A percentile compares a stretch with the other conserved stretches of the same genome.
These are phyloP conservation scores for Festucalex cinctus DNA, from an alignment of 2,113 vertebrate genomes.

Conservation along the genomic window DNA sequence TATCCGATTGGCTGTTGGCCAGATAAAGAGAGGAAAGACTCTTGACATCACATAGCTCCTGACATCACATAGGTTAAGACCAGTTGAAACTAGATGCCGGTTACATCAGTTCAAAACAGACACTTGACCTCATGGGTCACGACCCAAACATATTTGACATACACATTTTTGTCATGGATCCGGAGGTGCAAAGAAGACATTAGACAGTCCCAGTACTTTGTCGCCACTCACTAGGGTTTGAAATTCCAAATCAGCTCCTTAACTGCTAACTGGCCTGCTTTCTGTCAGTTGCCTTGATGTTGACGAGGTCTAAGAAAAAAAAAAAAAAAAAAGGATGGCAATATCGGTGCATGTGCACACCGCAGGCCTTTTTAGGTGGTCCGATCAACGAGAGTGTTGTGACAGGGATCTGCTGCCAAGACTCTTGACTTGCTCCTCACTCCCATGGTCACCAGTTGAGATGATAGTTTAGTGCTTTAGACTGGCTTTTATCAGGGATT, in stretches of 20 bases:
- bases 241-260: constrained; percentile 65
- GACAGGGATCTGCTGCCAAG: constrained; percentile 45
- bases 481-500: constrained; percentile 49
- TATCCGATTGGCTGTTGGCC: no score
- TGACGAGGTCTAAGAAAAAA: constrained; percentile 68
- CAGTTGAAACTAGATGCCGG: no score
- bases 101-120: no score
- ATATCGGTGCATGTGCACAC: constrained; percentile 46
- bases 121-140: no score
- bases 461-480: constrained; percentile 55
- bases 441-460: constrained; percentile 50
- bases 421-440: constrained; percentile 47
- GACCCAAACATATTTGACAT: no score
- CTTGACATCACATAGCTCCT: no score
- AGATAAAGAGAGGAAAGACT: no score
- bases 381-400: constrained; percentile 42
- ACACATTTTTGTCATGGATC: no score
- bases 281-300: constrained; percentile 63
- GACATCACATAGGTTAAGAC: no score
- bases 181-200: constrained; percentile 72
- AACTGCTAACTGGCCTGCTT: constrained; percentile 62
- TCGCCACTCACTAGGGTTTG: constrained; percentile 64
- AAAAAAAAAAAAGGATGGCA: constrained; percentile 68
- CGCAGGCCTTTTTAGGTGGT: constrained; percentile 68
- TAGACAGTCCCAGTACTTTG: constrained; percentile 72